These are phyloP conservation scores for Tragopan temminckii DNA, from an alignment of 2,797 vertebrate species.

Conservation along the genomic window DNA sequence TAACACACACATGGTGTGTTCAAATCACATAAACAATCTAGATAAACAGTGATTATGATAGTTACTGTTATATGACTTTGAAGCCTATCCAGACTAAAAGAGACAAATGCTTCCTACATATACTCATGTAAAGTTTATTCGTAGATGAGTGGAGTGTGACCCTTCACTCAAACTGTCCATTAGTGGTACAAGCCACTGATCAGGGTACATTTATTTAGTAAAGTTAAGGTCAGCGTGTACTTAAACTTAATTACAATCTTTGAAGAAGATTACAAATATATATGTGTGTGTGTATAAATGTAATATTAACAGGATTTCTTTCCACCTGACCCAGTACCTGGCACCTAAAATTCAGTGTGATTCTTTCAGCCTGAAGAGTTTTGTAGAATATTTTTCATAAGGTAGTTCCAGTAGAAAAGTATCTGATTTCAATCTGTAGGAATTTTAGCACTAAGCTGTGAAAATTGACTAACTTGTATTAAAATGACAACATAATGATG, in stretches of 20 bases:
- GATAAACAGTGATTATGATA: not conserved
- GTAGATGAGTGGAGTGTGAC: not conserved
- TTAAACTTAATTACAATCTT: not conserved
- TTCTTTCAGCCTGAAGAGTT: not conserved
- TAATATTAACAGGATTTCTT: not conserved
- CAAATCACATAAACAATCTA: not conserved
- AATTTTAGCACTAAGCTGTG: not conserved
- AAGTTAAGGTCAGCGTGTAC: not conserved
- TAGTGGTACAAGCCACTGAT: not conserved
- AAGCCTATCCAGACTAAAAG: not conserved
- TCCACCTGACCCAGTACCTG: not conserved
- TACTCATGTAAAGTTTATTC: not conserved
- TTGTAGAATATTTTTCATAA: not conserved
- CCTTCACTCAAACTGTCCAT: accelerated
- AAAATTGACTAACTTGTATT: not conserved
- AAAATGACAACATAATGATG: not conserved
- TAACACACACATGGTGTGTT: not conserved
- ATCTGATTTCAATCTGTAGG: accelerated
- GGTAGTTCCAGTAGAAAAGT: not conserved
- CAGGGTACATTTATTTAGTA: not conserved
- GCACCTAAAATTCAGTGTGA: not conserved
- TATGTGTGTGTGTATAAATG: not conserved
- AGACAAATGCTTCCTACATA: not conserved
- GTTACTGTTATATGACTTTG: not conserved
- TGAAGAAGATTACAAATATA: not conserved